A percentile compares a stretch with the other conserved stretches of the same genome.
phyloP scores from a whole-genome alignment of 2,113 vertebrate genomes.

The Sceloporus tristichus region DNA sequence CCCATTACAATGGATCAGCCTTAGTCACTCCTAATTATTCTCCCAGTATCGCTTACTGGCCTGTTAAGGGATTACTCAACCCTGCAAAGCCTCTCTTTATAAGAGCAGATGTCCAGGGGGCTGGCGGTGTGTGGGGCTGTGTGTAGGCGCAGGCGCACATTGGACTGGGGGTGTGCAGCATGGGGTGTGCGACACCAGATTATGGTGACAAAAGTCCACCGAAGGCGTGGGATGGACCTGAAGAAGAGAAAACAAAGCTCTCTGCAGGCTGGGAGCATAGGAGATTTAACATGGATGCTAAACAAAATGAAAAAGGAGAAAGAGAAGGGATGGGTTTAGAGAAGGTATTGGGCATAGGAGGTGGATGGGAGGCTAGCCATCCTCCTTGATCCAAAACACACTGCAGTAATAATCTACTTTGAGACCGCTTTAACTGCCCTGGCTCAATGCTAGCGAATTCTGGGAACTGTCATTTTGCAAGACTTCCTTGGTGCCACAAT shows the following conservation, averaged over 20 bases:
- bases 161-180: constrained; percentile 43
- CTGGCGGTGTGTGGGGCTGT: constrained; percentile 30
- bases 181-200: constrained; percentile 13
- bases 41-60: constrained; percentile 55
- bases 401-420: no score
- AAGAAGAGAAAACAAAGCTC: constrained; percentile 16
- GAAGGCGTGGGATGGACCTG: constrained; percentile 7
- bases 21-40: constrained; percentile 59
- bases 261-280: no score
- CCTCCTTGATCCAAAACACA: no score
- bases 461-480: no score
- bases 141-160: constrained; percentile 32
- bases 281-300: no score
- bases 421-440: no score
- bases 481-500: no score
- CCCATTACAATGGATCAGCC: background rate
- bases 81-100: constrained; percentile 61
- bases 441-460: no score
- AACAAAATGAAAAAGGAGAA: background rate
- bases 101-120: constrained; percentile 64
- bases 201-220: background rate
- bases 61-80: constrained; percentile 66
- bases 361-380: no score
- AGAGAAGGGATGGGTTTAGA: background rate
- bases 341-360: no score